A percentile compares a stretch with the other conserved stretches of the same genome.
Evolutionary conservation across 2,113 vertebrate genomes (phyloP).

Genomic region (Arvicanthis niloticus): DNA sequence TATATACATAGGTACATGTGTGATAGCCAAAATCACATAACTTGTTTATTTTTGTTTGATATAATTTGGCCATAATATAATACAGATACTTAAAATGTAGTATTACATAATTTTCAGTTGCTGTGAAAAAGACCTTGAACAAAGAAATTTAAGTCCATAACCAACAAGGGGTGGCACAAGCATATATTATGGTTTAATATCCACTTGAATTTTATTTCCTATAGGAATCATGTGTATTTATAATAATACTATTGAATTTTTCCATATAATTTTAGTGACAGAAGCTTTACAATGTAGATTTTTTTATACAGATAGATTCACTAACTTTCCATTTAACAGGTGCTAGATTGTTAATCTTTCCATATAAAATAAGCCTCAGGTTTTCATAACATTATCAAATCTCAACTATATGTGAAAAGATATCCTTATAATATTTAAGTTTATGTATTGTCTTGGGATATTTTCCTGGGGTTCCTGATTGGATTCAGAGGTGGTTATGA

Average conservation of each 20-base stretch:
- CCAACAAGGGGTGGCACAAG: neutral
- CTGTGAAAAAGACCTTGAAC: neutral
- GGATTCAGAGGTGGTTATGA: neutral
- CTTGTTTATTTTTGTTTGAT: neutral
- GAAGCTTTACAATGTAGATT: slow-evolving; percentile 41
- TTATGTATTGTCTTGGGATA: neutral
- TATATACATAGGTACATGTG: neutral
- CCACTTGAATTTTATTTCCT: neutral
- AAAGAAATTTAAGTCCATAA: neutral
- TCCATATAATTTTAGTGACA: slow-evolving; percentile 44
- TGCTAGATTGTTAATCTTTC: neutral
- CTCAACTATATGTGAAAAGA: neutral
- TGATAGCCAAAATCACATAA: neutral
- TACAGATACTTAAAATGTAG: neutral
- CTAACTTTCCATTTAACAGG: neutral
- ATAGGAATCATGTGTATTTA: neutral
- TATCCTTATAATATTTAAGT: neutral
- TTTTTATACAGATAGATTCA: slow-evolving; percentile 52
- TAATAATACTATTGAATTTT: slow-evolving; percentile 10
- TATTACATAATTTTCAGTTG: neutral
- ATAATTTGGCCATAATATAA: neutral
- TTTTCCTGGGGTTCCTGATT: neutral
- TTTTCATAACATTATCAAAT: slow-evolving; percentile 15
- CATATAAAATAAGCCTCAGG: neutral
- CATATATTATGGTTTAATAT: neutral